Conservation (phyloP, 2,888 invertebrate species). For the Hypena proboscidalis region DNA sequence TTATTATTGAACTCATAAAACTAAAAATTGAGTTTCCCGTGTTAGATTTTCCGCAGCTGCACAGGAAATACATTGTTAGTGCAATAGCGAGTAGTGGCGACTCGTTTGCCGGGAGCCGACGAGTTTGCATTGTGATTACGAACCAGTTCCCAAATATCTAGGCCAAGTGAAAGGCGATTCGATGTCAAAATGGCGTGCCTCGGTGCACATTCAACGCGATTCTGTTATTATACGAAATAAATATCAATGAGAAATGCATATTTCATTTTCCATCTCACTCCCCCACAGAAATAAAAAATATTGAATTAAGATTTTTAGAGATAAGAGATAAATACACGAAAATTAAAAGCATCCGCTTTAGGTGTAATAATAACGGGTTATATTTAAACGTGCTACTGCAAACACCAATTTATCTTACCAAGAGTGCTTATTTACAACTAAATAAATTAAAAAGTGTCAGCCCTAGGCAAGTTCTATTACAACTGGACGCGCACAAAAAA, state of each 20-base stretch:
- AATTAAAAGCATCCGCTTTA: too few species aligned
- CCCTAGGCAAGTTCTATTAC: conserved; percentile 70
- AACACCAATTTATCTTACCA: too few species aligned
- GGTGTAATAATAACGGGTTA: too few species aligned
- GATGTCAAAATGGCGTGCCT: conserved; percentile 66
- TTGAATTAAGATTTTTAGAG: too few species aligned
- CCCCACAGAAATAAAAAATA: too few species aligned
- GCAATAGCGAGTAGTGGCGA: conserved; percentile 47
- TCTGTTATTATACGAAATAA: conserved; percentile 40
- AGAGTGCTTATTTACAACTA: not conserved
- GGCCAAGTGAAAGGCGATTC: conserved; percentile 83
- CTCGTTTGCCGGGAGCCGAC: conserved; percentile 43
- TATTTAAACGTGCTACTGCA: too few species aligned
- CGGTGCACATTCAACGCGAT: conserved; percentile 56
- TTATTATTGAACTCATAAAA: conserved; percentile 12
- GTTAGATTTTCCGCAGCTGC: conserved; percentile 52
- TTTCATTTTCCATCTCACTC: too few species aligned
- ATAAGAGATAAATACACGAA: too few species aligned
- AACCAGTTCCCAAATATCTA: conserved; percentile 83
- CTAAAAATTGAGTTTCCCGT: conserved; percentile 21
- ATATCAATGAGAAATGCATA: too few species aligned
- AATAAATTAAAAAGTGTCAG: conserved; percentile 38
- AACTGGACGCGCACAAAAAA: conserved; percentile 76
- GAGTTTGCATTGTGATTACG: conserved; percentile 72
- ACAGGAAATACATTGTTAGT: conserved; percentile 60